phyloP scores from a whole-genome alignment of 2,113 vertebrate species.

The Physeter macrocephalus region DNA sequence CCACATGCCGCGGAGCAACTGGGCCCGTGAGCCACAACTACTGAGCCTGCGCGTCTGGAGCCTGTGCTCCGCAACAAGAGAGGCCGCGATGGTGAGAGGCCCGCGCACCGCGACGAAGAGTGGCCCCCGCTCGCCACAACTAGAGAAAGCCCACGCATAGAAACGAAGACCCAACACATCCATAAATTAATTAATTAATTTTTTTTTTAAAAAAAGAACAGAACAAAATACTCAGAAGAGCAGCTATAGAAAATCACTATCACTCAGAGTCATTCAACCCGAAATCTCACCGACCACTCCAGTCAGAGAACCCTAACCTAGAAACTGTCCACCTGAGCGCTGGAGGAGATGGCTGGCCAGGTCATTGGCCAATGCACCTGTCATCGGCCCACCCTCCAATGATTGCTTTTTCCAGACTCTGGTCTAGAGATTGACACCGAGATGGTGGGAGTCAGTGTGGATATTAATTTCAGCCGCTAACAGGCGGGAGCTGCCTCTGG shows the following conservation, averaged over 20 bases:
- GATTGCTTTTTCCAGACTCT: neutral
- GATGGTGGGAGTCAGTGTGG: neutral
- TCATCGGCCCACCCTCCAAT: neutral
- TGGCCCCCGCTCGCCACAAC: too few relatives aligned
- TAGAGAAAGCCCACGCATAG: too few relatives aligned
- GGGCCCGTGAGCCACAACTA: too few relatives aligned
- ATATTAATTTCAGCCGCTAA: neutral
- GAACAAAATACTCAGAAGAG: neutral
- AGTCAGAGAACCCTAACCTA: fast-evolving
- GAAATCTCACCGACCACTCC: neutral
- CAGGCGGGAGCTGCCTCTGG: neutral
- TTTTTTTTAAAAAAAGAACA: too few relatives aligned
- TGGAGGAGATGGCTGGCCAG: neutral
- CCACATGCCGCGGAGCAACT: too few relatives aligned
- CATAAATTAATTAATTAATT: too few relatives aligned
- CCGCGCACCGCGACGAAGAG: too few relatives aligned
- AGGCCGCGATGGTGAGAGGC: too few relatives aligned
- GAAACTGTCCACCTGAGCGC: neutral
- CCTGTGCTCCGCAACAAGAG: too few relatives aligned
- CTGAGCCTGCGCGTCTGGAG: too few relatives aligned
- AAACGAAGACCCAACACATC: too few relatives aligned
- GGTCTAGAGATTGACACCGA: neutral
- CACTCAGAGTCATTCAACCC: too few relatives aligned
- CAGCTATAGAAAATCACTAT: neutral
- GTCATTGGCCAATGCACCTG: neutral